Percentiles rank a stretch among this genome's conserved stretches.
These are phyloP conservation scores for Theocolax elegans DNA, from an alignment of 1,140 invertebrate genomes.

Conservation along the genomic window DNA sequence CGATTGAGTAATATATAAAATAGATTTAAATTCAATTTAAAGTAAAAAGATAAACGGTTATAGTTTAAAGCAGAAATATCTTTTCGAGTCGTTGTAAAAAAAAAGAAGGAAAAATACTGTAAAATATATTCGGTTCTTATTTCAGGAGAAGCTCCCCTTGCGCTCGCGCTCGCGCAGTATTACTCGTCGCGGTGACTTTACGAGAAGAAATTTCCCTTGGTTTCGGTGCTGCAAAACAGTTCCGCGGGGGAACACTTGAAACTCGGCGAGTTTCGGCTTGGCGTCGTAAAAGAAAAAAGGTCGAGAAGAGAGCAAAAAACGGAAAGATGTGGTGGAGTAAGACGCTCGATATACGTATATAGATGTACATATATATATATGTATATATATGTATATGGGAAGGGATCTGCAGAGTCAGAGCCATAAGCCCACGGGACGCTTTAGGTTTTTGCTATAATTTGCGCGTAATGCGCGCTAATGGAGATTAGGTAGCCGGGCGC, in stretches of 20 bases:
- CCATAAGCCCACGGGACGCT: not conserved
- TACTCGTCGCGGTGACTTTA: not conserved
- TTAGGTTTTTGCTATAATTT: conserved; percentile 22
- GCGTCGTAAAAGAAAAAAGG: not conserved
- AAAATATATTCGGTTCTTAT: not conserved
- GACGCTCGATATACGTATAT: too few relatives aligned
- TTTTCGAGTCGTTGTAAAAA: too few relatives aligned
- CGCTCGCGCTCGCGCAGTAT: not conserved
- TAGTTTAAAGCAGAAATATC: too few relatives aligned
- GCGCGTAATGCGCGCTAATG: conserved; percentile 16
- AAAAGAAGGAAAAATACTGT: not conserved
- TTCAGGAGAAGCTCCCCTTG: not conserved
- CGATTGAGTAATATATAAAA: too few relatives aligned
- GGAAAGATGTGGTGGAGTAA: too few relatives aligned
- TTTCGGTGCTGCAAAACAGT: not conserved
- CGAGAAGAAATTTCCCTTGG: not conserved
- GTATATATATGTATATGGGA: too few relatives aligned
- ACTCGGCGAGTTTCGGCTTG: not conserved
- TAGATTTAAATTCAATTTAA: too few relatives aligned
- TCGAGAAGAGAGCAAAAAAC: not conserved
- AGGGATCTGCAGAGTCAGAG: too few relatives aligned
- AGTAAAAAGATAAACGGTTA: too few relatives aligned
- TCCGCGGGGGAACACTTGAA: not conserved
- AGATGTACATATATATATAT: too few relatives aligned
- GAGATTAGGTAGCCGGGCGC: not conserved